These are phyloP conservation scores for Melanostigma gelatinosum DNA, from an alignment of 2,113 vertebrate species.

Conservation along the genomic window DNA sequence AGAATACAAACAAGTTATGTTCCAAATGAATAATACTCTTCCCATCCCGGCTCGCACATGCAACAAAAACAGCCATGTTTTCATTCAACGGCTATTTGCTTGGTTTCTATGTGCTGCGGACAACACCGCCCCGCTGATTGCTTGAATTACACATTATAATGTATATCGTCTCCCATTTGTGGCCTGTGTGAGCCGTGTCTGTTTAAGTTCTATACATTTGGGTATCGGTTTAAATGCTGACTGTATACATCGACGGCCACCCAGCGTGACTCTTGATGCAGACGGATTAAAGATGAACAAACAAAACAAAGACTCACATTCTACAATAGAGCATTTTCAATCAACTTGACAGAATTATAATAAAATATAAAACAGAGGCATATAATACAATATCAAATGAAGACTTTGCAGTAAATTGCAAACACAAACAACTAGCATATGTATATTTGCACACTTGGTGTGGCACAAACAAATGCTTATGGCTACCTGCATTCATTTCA, in stretches of 20 bases:
- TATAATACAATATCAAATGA: slow-evolving; percentile 56
- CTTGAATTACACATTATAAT: slow-evolving; percentile 76
- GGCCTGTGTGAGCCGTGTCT: slow-evolving; percentile 57
- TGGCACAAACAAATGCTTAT: slow-evolving; percentile 76
- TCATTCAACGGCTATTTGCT: slow-evolving; percentile 66
- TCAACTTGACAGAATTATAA: slow-evolving; percentile 69
- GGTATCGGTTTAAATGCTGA: slow-evolving; percentile 55
- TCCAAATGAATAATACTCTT: slow-evolving; percentile 60
- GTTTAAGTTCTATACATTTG: slow-evolving; percentile 75
- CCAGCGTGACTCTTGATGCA: slow-evolving; percentile 74
- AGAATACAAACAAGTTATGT: slow-evolving; percentile 73
- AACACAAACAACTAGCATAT: slow-evolving; percentile 51
- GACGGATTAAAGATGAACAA: slow-evolving; percentile 78
- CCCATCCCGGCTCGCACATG: slow-evolving; percentile 36
- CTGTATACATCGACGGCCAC: slow-evolving; percentile 73
- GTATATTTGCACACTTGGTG: slow-evolving; percentile 66
- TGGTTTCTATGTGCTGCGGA: slow-evolving; percentile 54
- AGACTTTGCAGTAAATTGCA: slow-evolving; percentile 61
- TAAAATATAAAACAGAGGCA: slow-evolving; percentile 71
- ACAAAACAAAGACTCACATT: slow-evolving; percentile 76
- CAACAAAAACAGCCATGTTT: slow-evolving; percentile 66
- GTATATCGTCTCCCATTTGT: slow-evolving; percentile 65
- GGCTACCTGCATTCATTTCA: slow-evolving; percentile 77
- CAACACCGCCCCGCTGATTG: slow-evolving; percentile 62
- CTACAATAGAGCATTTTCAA: slow-evolving; percentile 77